Conservation (phyloP, 2,797 vertebrate genomes). For the Intellagama lesueurii region DNA sequence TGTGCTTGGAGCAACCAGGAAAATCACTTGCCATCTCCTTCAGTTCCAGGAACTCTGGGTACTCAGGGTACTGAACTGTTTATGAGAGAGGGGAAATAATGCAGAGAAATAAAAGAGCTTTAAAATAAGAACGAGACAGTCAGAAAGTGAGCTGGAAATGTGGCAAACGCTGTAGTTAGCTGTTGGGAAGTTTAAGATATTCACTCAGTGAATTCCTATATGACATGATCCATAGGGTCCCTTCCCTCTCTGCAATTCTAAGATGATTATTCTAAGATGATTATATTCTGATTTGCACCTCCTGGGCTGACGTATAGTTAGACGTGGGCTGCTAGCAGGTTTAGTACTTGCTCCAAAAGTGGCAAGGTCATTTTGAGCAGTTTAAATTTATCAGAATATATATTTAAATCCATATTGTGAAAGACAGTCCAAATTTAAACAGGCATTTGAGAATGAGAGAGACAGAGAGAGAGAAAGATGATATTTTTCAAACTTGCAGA, state of each 20-base stretch:
- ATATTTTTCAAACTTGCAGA: neutral
- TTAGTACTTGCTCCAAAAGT: neutral
- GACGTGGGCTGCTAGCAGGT: neutral
- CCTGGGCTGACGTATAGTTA: neutral
- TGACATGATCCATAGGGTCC: too few species aligned
- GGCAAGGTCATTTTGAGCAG: neutral
- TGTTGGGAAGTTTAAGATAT: too few species aligned
- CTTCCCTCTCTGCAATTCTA: too few species aligned
- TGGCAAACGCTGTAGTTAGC: neutral
- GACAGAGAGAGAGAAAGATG: too few species aligned
- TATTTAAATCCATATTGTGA: neutral
- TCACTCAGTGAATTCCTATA: too few species aligned
- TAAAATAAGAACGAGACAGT: neutral
- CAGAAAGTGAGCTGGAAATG: neutral
- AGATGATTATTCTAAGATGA: too few species aligned
- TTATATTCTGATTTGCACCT: neutral
- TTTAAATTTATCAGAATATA: neutral
- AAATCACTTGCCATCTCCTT: too few species aligned
- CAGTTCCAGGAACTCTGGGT: too few species aligned
- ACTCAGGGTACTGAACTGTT: too few species aligned
- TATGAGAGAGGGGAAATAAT: too few species aligned
- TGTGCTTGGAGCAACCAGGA: too few species aligned
- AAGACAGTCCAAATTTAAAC: neutral
- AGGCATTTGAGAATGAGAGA: neutral
- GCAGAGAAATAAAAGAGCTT: neutral